Evolutionary conservation across 1,140 invertebrate species (phyloP).

Genomic region (Ruditapes philippinarum): DNA sequence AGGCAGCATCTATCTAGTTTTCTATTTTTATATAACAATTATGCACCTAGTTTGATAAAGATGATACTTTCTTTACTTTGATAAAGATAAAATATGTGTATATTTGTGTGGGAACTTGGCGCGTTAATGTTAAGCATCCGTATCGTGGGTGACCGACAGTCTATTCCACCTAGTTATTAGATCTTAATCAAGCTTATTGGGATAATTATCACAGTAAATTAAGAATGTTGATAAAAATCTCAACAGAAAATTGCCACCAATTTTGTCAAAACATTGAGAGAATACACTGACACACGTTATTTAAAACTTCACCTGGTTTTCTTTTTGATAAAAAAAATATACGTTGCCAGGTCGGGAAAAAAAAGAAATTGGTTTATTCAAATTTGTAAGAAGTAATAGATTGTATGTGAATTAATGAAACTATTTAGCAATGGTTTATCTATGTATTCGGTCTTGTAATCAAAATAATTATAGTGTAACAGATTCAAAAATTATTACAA

Average conservation of each 20-base stretch:
- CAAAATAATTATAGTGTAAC: too few species aligned
- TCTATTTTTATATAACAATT: too few species aligned
- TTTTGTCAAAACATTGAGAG: constrained; percentile 4
- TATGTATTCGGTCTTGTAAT: too few species aligned
- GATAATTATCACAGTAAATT: constrained; percentile 61
- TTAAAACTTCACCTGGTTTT: too few species aligned
- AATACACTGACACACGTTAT: neutral
- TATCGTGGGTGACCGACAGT: constrained; percentile 36
- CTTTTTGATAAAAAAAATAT: too few species aligned
- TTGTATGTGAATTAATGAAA: too few species aligned
- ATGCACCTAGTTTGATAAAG: neutral
- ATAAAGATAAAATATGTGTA: neutral
- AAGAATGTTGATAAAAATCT: constrained; percentile 47
- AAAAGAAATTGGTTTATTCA: too few species aligned
- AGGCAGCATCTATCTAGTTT: too few species aligned
- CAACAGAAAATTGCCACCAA: constrained; percentile 52
- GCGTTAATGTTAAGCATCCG: neutral
- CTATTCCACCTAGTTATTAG: constrained; percentile 23
- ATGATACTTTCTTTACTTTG: neutral
- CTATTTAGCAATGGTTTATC: too few species aligned
- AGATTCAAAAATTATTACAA: too few species aligned
- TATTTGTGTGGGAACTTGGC: neutral
- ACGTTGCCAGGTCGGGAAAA: too few species aligned
- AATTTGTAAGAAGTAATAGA: too few species aligned
- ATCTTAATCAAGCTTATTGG: constrained; percentile 53